Base-by-base conservation (phyloP, 2,113 vertebrate genomes). In the Monarcha castaneiventris region DNA sequence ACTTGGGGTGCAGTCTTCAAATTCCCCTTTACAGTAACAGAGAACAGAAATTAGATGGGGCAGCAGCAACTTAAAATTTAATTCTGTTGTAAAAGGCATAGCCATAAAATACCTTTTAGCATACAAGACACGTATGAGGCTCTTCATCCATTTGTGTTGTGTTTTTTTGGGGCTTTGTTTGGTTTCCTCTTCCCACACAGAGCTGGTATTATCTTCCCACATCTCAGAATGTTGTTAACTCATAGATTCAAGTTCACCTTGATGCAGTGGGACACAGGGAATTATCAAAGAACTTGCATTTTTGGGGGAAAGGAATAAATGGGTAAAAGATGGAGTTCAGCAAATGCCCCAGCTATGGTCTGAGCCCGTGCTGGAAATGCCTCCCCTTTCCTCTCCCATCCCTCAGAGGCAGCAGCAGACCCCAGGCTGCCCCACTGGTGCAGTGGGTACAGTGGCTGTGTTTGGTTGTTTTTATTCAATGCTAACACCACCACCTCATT, bases 61-160 rank as follows among this genome's bases (percentile, higher is more conserved):
- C 17, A 87, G 58, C n/a, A 90, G 23, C 51, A 87, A 82, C 16
- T 35, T 39, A 32, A 71, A 72, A 72, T 16, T 2, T 9, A 22
- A 55, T 78, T 41, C 1, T 39, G 39, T 51, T 61, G 8, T 49
- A 51, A 64, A 73, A 62, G 13, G 6, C 13, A 49, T 1, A 51
- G 29, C 32, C 22, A 33, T 17, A 64, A 76, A 76, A 18, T 33
- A 61, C 12, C 7, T 87, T 73, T 2, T 10, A 39, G 19, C 13
- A 32, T 7, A 12, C 6, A n/a, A 61, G 54, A 66, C 0, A 4
- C 0, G 0, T 25, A 16, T 6, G n/a, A 78, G 37, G 51, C 6
- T 76, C 35, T 55, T 25, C 19, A 46, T 48, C 35, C 19, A 27
- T 56, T n/a, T 56, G 11, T 14, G 20, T 8, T 5, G 4, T 29